These are phyloP conservation scores for Xerus inauris DNA, from an alignment of 2,113 vertebrate genomes.

Conservation along the genomic window DNA sequence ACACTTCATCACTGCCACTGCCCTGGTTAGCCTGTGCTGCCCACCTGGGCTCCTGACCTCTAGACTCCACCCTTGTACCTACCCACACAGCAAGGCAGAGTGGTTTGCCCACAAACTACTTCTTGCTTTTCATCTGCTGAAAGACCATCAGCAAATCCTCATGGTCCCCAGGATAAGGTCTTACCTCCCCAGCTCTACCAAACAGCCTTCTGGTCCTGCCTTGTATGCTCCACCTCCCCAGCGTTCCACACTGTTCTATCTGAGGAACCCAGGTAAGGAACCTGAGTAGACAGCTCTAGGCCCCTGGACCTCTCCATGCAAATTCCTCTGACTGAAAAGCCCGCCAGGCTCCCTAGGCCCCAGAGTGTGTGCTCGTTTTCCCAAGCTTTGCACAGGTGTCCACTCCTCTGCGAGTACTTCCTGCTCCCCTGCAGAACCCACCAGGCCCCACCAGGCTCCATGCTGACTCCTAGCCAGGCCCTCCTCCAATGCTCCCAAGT, in stretches of 20 bases:
- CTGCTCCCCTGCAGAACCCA: fast-evolving
- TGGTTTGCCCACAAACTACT: background rate
- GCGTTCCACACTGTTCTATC: background rate
- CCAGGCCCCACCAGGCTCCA: background rate
- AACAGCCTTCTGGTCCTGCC: background rate
- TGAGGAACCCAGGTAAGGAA: background rate
- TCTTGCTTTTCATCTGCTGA: background rate
- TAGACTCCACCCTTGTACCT: background rate
- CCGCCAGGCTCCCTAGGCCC: background rate
- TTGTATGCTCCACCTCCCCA: background rate
- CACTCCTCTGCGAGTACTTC: fast-evolving
- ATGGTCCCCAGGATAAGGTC: background rate
- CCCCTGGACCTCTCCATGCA: background rate
- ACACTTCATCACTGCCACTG: background rate
- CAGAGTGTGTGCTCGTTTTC: background rate
- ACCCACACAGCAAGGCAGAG: background rate
- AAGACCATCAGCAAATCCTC: background rate
- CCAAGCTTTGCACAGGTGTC: background rate
- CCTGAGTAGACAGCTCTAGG: background rate
- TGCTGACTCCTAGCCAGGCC: background rate
- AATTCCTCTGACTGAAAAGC: background rate
- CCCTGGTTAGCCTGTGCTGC: background rate
- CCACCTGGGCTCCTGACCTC: background rate
- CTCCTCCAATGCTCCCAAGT: too few species aligned
- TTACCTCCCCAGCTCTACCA: background rate